These are phyloP conservation scores for Steatornis caripensis DNA, from an alignment of 2,113 vertebrate genomes.

Conservation along the genomic window DNA sequence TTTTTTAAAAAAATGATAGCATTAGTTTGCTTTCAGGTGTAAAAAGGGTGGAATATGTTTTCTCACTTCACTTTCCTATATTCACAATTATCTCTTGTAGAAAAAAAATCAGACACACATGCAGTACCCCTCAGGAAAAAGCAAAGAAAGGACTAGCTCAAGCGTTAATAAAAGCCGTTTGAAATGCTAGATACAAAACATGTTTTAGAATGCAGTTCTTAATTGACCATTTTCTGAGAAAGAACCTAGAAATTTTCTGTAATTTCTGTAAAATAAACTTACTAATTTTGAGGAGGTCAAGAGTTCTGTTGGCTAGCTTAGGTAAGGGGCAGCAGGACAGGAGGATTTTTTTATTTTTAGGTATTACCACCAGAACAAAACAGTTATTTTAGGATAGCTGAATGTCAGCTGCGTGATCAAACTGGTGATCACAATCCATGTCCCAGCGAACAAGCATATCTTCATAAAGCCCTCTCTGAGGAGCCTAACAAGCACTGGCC, in stretches of 20 bases:
- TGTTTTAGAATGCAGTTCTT: neutral
- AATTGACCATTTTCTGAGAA: neutral
- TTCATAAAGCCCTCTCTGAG: neutral
- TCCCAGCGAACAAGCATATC: neutral
- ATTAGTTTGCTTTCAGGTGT: neutral
- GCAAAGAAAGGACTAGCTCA: neutral
- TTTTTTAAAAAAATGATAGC: neutral
- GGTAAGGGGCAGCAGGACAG: neutral
- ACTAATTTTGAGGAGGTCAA: neutral
- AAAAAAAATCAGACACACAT: neutral
- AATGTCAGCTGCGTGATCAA: neutral
- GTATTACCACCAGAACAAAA: neutral
- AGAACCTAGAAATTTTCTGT: neutral
- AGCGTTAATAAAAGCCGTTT: constrained; percentile 8
- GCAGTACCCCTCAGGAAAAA: neutral
- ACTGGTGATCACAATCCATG: neutral
- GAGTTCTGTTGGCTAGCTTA: neutral
- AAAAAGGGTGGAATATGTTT: neutral
- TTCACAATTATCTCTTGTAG: neutral
- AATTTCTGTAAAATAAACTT: neutral
- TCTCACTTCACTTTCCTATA: neutral
- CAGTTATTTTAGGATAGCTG: neutral
- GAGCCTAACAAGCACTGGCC: neutral
- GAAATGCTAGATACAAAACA: neutral
- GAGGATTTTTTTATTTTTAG: neutral